Evolutionary conservation across 2,113 vertebrate species (phyloP).

Genomic region (Microcebus griseorufus): DNA sequence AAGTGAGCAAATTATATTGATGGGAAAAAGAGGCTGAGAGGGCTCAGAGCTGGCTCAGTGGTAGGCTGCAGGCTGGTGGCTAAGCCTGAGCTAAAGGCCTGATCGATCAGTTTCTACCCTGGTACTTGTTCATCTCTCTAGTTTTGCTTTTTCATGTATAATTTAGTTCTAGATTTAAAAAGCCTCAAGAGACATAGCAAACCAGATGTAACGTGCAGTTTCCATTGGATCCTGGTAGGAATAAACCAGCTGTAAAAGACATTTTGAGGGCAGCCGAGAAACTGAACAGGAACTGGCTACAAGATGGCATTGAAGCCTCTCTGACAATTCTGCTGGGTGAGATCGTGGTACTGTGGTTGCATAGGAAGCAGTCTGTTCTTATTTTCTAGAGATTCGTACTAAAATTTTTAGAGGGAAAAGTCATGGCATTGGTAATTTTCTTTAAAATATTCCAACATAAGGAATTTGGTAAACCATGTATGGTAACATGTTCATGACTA

Average conservation of each 20-base stretch:
- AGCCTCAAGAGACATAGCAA: background rate
- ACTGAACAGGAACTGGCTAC: background rate
- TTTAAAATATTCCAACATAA: background rate
- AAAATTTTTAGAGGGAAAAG: background rate
- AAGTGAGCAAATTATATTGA: background rate
- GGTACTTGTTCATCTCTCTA: background rate
- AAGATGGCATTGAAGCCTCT: background rate
- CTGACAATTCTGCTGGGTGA: background rate
- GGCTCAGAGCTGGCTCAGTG: background rate
- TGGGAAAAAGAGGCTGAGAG: background rate
- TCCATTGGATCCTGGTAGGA: background rate
- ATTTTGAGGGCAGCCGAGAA: background rate
- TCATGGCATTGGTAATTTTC: background rate
- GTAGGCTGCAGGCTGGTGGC: background rate
- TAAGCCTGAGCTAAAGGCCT: background rate
- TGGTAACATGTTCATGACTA: background rate
- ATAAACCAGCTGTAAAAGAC: background rate
- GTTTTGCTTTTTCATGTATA: background rate
- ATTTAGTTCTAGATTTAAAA: constrained; percentile 3
- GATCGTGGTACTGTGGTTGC: background rate
- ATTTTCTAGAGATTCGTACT: background rate
- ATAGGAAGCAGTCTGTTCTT: background rate
- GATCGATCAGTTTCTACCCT: background rate
- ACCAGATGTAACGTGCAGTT: background rate
- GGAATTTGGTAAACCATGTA: background rate